Evolutionary conservation across 1,140 invertebrate species (phyloP).

Genomic region (Temnothorax nylanderi): DNA sequence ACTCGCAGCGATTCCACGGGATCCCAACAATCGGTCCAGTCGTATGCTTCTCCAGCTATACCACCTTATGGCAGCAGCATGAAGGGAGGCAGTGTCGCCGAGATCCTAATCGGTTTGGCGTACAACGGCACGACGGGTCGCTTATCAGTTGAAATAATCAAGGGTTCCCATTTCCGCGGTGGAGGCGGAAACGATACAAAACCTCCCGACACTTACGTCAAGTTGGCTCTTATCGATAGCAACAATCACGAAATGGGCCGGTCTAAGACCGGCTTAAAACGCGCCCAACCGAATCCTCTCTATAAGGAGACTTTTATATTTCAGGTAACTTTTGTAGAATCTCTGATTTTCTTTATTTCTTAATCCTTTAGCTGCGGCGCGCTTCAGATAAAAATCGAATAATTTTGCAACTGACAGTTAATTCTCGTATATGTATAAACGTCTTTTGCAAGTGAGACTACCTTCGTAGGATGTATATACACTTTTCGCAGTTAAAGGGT

Average conservation of each 20-base stretch:
- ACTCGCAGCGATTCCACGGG: conserved; percentile 96
- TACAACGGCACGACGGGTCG: conserved; percentile 97
- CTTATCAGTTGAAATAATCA: conserved; percentile 96
- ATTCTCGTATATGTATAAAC: no score
- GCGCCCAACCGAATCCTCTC: conserved; percentile 97
- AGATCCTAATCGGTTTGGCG: conserved; percentile 94
- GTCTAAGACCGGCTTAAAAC: conserved; percentile 95
- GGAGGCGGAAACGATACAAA: conserved; percentile 86
- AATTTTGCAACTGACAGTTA: not conserved
- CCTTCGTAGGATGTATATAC: not conserved
- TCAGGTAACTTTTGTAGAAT: conserved; percentile 88
- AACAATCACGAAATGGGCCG: conserved; percentile 96
- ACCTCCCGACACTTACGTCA: conserved; percentile 97
- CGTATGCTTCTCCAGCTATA: conserved; percentile 81
- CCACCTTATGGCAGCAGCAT: conserved; percentile 89
- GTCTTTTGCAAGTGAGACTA: not conserved
- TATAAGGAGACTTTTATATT: conserved; percentile 99
- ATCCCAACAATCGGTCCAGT: conserved; percentile 94
- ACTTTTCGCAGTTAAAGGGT: not conserved
- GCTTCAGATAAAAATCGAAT: not conserved
- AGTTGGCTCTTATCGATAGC: conserved; percentile 95
- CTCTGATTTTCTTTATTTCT: not conserved
- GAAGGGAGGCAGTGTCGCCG: conserved; percentile 92
- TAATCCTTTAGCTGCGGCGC: not conserved
- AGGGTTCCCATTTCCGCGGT: conserved; percentile 96